Percentiles rank a stretch among this genome's conserved stretches.
These are phyloP conservation scores for Taenioides sp. DNA, from an alignment of 2,797 vertebrate genomes.

Conservation along the genomic window DNA sequence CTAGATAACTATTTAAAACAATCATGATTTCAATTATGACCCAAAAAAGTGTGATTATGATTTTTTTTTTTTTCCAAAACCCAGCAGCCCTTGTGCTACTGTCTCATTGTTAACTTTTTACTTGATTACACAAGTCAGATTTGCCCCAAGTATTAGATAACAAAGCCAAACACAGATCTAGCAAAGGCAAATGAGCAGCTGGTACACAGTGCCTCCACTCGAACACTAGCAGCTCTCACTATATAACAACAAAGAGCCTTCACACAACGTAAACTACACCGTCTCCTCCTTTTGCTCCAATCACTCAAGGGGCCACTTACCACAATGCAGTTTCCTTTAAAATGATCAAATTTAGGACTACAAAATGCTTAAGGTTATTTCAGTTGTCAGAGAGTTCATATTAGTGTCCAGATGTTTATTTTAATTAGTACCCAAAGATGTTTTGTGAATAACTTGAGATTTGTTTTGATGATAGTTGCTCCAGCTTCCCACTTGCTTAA, in stretches of 20 bases:
- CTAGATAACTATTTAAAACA: neutral
- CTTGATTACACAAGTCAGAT: conserved; percentile 37
- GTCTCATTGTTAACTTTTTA: conserved; percentile 3
- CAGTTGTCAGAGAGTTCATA: conserved; percentile 25
- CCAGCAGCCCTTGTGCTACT: neutral
- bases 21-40: neutral
- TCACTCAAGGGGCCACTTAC: conserved; percentile 8
- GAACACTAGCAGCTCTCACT: conserved; percentile 50
- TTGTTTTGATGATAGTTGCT: conserved; percentile 24
- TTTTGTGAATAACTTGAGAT: conserved; percentile 32
- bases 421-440: conserved; percentile 20
- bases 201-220: conserved; percentile 54
- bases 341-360: conserved; percentile 10
- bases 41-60: neutral
- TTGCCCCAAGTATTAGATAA: conserved; percentile 37
- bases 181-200: conserved; percentile 41
- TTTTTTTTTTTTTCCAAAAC: neutral
- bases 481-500: conserved; percentile 16
- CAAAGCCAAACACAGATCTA: conserved; percentile 35
- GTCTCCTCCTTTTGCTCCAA: conserved; percentile 17
- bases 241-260: conserved; percentile 48
- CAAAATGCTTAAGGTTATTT: neutral
- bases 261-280: conserved; percentile 26
- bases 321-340: conserved; percentile 8
- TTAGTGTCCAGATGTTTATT: conserved; percentile 38